Base-by-base conservation (phyloP, 1,140 invertebrate species). In the Lepidurus apus region DNA sequence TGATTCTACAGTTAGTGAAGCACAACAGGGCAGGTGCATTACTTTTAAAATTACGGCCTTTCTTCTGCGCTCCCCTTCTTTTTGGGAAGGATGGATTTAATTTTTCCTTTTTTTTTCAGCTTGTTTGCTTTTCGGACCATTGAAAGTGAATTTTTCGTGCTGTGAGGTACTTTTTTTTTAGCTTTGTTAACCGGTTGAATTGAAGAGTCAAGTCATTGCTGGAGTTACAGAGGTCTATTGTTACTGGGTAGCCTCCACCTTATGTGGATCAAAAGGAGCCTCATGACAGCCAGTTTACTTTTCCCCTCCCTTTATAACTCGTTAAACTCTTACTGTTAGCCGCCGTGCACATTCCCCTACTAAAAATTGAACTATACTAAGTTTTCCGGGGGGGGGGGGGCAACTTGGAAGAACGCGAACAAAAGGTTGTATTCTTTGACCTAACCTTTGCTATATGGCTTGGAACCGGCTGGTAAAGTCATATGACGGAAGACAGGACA, bases 361-460 rank as follows among this genome's bases (percentile, higher is more conserved):
- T 65, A 21, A 65, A 34, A 34, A 34, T 3, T 34, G 34, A 34
- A 34, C 34, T 34, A 34, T 34, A 65, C 13, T 65, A 65, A 65
- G 17, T 65, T 65, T 34, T 34, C 34, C 34, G 53, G 47, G 21
- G 53, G 17, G 53, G 53, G 47, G 21, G 53, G 17, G 53, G 53
- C 53, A 65, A 65, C 53, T 65, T 65, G 53, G 53, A 65, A 65
- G 17, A 34, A 34, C 17, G 53, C 17, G 53, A 65, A 65, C 53
- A 65, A 65, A 65, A 65, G 53, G 53, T 65, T n/a, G 53, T 65
- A 65, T 65, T 65, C 53, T 65, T 65, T 65, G 53, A 65, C 53
- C 53, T 65, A 65, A 65, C 53, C 53, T 65, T n/a, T 21, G 21
- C 53, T 21, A 65, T 13, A 34, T 34, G 34, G 34, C 34, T 65